Evolutionary conservation across 2,113 vertebrate species (phyloP), one percentile per base, ranked within the genome.

Genomic region (Carettochelys insculpta): DNA sequence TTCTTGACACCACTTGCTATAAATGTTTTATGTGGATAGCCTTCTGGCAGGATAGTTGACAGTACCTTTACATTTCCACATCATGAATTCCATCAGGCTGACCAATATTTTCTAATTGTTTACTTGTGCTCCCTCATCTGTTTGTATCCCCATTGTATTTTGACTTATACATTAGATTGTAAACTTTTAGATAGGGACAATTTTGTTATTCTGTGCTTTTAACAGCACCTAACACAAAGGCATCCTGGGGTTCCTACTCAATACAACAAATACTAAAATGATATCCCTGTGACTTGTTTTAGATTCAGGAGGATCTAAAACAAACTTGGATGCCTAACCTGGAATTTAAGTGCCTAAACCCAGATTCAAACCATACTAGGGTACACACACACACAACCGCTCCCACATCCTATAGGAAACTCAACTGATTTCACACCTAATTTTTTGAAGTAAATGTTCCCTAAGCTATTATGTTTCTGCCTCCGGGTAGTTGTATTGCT

Each of bases 1-100:
- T 86, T 83, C 61, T 88, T 88, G 73, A 79, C 68, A 79, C 47
- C 31, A 77, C 54, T 90, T 80, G 78, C 45, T 84, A 75, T 88
- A 90, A 95, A 92, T 82, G 11, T 80, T 92, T 87, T 41, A 53
- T 93, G 53, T 86, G 77, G 6, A 4, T 77, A 83, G 88, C 48
- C 81, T 82, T 73, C 50, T 93, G 65, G 38, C 22, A 82, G 20
- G 31, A 61, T 65, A 76, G 16, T 56, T 68, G 65, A 86, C 54
- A 61, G 43, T 78, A 82, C 19, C 29, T 68, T 50, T 24, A 56
- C 56, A 11, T 88, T 88, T 91, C 56, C 83, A 34, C 25, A 50
- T 27, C 31, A 65, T 82, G 3, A 5, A 58, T 82, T 10, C 27
- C 25, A 24, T 53, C 68, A 43, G 29, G 82, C 8, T 51, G 51